These are phyloP conservation scores for Neomicropteryx cornuta DNA, from an alignment of 1,140 invertebrate genomes.

Conservation along the genomic window DNA sequence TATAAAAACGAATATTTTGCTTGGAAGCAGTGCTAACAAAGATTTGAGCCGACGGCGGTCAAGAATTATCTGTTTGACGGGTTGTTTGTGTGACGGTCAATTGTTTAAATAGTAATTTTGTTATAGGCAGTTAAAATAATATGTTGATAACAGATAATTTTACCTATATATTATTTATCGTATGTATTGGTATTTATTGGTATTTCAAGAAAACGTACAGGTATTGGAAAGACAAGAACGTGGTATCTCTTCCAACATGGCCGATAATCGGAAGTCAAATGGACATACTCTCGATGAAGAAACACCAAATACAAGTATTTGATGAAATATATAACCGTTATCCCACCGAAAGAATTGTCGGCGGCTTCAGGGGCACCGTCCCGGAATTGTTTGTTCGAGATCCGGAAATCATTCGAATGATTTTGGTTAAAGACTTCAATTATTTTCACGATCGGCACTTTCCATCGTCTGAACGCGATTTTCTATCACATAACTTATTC, in stretches of 20 bases:
- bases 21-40: too few species aligned
- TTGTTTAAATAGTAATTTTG: too few species aligned
- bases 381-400: slow-evolving; percentile 38
- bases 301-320: slow-evolving; percentile 20
- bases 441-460: slow-evolving; percentile 29
- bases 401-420: slow-evolving; percentile 36
- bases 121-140: too few species aligned
- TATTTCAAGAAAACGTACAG: slow-evolving; percentile 13
- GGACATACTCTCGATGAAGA: slow-evolving; percentile 1
- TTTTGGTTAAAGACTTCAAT: slow-evolving; percentile 42
- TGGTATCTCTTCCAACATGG: slow-evolving; percentile 17
- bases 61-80: too few species aligned
- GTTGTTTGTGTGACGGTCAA: too few species aligned
- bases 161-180: too few species aligned
- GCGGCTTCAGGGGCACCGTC: slow-evolving; percentile 23
- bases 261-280: slow-evolving; percentile 16
- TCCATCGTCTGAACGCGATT: slow-evolving; percentile 19
- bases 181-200: too few species aligned
- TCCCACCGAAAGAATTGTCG: slow-evolving; percentile 17
- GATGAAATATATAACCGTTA: slow-evolving; percentile 30
- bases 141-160: too few species aligned
- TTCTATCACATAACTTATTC: slow-evolving; percentile 14
- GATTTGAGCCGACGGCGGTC: too few species aligned
- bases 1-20: too few species aligned
- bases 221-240: slow-evolving; percentile 24